A percentile compares a stretch with the other conserved stretches of the same genome.
Conservation (phyloP, 2,113 vertebrate genomes). For the Dissostichus mawsoni region DNA sequence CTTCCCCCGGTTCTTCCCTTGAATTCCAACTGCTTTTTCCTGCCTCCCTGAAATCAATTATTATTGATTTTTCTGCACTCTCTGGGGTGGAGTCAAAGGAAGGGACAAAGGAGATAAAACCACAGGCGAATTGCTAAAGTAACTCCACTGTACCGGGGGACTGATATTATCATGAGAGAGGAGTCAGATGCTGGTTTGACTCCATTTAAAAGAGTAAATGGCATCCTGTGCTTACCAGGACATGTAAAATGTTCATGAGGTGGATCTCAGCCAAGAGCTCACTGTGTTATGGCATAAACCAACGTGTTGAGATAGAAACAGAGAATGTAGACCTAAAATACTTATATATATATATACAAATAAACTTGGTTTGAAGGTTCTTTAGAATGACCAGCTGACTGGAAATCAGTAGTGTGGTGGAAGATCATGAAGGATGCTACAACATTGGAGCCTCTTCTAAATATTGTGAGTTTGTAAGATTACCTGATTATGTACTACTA, state of each 20-base stretch:
- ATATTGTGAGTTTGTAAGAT: background rate
- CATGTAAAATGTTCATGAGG: conserved; percentile 29
- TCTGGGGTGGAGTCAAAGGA: conserved; percentile 78
- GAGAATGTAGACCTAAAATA: background rate
- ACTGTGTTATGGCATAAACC: conserved; percentile 1
- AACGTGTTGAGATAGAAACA: background rate
- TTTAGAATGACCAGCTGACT: background rate
- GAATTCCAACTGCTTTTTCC: conserved; percentile 80
- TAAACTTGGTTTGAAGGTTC: background rate
- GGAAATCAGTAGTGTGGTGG: background rate
- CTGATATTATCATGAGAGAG: conserved; percentile 63
- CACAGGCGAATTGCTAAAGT: conserved; percentile 78
- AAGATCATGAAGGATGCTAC: conserved; percentile 10
- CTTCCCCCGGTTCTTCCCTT: conserved; percentile 67
- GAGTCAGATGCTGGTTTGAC: conserved; percentile 46
- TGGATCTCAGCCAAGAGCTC: conserved; percentile 16
- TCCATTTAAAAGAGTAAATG: conserved; percentile 46
- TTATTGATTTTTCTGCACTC: conserved; percentile 84
- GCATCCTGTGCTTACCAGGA: conserved; percentile 36
- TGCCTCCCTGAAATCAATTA: conserved; percentile 82
- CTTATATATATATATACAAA: background rate
- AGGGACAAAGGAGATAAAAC: conserved; percentile 83
- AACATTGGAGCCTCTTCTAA: background rate
- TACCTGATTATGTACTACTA: background rate
- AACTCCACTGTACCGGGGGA: conserved; percentile 65